Evolutionary conservation across 2,113 vertebrate genomes (phyloP), one percentile per base, ranked within the genome.

Genomic region (Pachycephala philippinensis): DNA sequence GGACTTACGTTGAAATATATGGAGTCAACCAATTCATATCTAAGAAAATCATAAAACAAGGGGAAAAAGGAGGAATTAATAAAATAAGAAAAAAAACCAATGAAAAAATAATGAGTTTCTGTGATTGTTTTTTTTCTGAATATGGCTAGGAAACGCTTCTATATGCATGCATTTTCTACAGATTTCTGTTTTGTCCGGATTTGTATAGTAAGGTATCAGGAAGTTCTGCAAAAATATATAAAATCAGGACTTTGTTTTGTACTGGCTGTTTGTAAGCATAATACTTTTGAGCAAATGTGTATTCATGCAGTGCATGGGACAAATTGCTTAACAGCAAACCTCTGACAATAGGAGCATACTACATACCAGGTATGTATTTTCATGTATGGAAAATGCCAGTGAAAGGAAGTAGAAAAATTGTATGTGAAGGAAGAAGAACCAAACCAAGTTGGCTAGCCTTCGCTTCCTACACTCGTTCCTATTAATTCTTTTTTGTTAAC

Each of bases 21-120:
- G 5, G 11, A 78, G n/a, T 57, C 18, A 68, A 50, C 16, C 4
- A 64, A 65, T 47, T 76, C 0, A 11, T 53, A n/a, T 52, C 21
- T 68, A 64, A 65, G 21, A 83, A 86, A 47, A 83, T 42, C 4
- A 5, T 54, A 30, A 45, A 56, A 71, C 6, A 70, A 49, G 4
- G 11, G 6, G 26, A 1, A 0, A 39, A 56, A 42, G 56, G 14
- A 39, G 1, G 2, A 74, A 59, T 42, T 3, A 44, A 44, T 56
- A 27, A 59, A 75, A 59, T 21, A 9, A 63, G 11, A 10, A 20
- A 37, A 50, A 78, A 50, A 78, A 54, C 21, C 22, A 45, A 7
- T 22, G 3, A 26, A 56, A 39, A 42, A 84, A 42, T 6, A 13
- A 1, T 39, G 23, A 39, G 10, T 53, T 50, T 71, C 15, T 53